Evolutionary conservation across 2,797 vertebrate species (phyloP), one percentile per base, ranked within the genome.

Genomic region (Chromis chromis): DNA sequence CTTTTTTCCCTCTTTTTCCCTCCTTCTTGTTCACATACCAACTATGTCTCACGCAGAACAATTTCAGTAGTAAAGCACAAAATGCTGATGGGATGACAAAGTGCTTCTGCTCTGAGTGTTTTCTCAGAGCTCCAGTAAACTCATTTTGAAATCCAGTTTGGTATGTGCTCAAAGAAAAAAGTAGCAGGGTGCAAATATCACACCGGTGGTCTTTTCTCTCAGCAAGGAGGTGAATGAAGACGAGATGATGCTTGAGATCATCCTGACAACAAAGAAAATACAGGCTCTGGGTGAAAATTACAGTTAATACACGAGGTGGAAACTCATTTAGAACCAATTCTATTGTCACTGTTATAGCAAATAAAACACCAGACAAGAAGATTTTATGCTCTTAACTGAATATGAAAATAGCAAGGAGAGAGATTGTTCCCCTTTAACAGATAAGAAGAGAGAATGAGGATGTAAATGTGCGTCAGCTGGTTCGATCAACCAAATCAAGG

Each of bases 21-120:
- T 3, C 17, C 9, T 14, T 11, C 21, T 12, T 27, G n/a, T 14
- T 44, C 11, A 54, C 39, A 40, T 22, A 60, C 46, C 53, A 2
- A 61, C 11, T 24, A 49, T 33, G 14, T 65, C 78, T 66, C 3
- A 61, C 46, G 50, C 36, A 25, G 31, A 48, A 58, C 77, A 16
- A 57, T 48, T 71, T 75, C 36, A n/a, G 61, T 53, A 27, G 31
- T 52, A 65, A 64, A 74, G 66, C 57, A 44, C 36, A 65, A 70
- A 81, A 31, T 39, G 73, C 39, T 70, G 68, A 74, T 36, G 52
- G 21, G 52, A 81, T 74, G 52, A 78, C 68, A 71, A 0, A 13
- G 31, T 65, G 48, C 56, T 21, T 72, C 57, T 76, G 21, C 48
- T 70, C 31, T 49, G 55, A 80, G 65, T 53, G 50, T 72, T 73